phyloP scores from a whole-genome alignment of 1,140 invertebrate species.

The Brachionus manjavacas region DNA sequence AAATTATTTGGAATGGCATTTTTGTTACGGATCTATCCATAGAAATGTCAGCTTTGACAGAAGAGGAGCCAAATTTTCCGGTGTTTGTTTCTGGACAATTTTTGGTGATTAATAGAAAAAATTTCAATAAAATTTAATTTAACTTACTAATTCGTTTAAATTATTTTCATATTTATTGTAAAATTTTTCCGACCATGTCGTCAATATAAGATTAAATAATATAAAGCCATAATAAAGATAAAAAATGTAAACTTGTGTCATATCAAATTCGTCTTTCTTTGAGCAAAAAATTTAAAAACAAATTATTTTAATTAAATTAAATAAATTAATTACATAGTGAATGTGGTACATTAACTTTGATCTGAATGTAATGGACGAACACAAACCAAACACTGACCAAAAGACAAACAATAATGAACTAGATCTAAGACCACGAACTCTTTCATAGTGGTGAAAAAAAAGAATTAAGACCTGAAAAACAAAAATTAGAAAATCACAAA shows the following conservation, averaged over 20 bases:
- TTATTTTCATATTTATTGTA: conserved; percentile 40
- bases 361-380: conserved; percentile 26
- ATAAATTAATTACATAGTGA: conserved; percentile 13
- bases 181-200: conserved; percentile 34
- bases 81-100: conserved; percentile 11
- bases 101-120: neutral
- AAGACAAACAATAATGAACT: conserved; percentile 33
- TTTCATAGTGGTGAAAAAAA: conserved; percentile 29
- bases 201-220: conserved; percentile 16
- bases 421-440: conserved; percentile 29
- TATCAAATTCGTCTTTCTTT: conserved; percentile 1
- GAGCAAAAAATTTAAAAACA: neutral
- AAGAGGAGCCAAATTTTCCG: conserved; percentile 17
- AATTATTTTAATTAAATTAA: no score
- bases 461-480: neutral
- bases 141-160: conserved; percentile 11
- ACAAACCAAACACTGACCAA: conserved; percentile 33
- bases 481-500: neutral
- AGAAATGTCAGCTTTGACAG: neutral
- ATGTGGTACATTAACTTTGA: conserved; percentile 42
- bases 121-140: neutral
- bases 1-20: neutral
- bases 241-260: conserved; percentile 25
- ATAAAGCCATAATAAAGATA: conserved; percentile 19
- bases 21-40: conserved; percentile 35